phyloP scores from a whole-genome alignment of 1,140 invertebrate species.

The Probaryconus sp. region DNA sequence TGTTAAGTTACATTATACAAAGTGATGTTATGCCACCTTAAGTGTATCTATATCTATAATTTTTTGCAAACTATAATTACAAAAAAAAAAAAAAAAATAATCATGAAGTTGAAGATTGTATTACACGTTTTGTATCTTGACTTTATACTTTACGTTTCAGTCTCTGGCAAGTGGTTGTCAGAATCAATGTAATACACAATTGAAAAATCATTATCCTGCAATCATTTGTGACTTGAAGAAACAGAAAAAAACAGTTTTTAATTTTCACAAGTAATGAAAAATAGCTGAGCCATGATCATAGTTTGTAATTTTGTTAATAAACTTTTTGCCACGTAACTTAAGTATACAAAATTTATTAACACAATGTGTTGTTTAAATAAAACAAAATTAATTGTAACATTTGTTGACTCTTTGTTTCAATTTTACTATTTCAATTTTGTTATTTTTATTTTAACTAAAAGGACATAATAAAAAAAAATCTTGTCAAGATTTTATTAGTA shows the following conservation, averaged over 20 bases:
- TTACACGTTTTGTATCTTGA: constrained; percentile 9
- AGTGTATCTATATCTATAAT: background rate
- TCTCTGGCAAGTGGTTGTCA: constrained; percentile 1
- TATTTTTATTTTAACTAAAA: too few species aligned
- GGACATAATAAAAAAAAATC: too few species aligned
- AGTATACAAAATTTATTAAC: too few species aligned
- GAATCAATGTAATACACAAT: constrained; percentile 1
- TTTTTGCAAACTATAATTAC: constrained; percentile 16
- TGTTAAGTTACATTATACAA: too few species aligned
- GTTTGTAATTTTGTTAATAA: constrained; percentile 31
- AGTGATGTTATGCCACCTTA: too few species aligned
- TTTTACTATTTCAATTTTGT: too few species aligned
- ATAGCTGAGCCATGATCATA: constrained; percentile 20
- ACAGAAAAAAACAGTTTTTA: constrained; percentile 15
- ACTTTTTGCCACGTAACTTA: constrained; percentile 5
- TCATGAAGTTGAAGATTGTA: constrained; percentile 7
- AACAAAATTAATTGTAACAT: too few species aligned
- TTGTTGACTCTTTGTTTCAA: too few species aligned
- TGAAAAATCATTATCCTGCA: constrained; percentile 22
- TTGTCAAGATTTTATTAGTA: too few species aligned
- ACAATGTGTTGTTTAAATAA: too few species aligned
- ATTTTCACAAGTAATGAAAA: constrained; percentile 17
- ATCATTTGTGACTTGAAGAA: constrained; percentile 29
- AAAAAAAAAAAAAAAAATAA: constrained; percentile 31
- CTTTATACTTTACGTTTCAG: constrained; percentile 10